Conservation (phyloP, 2,113 vertebrate species). For the Psephotus haematonotus region DNA sequence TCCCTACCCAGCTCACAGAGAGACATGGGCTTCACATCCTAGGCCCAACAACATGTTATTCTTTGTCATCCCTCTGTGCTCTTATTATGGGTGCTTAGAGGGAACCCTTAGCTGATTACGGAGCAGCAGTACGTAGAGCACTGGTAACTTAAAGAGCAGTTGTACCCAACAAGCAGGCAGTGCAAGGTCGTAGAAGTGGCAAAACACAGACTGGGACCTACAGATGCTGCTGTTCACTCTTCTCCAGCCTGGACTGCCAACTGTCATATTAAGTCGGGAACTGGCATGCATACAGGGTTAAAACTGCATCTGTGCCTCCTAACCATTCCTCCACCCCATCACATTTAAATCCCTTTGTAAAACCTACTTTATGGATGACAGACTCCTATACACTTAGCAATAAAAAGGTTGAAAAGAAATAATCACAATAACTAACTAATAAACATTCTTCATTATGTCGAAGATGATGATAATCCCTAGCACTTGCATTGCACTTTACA, state of each 20-base stretch:
- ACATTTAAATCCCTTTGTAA: constrained; percentile 35
- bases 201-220: neutral
- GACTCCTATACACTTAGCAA: constrained; percentile 5
- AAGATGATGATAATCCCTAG: constrained; percentile 57
- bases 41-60: accelerated
- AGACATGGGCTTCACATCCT: neutral
- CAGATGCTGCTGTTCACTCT: neutral
- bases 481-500: constrained; percentile 51
- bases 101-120: neutral
- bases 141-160: too few relatives aligned
- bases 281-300: neutral
- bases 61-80: neutral
- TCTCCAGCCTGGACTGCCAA: neutral
- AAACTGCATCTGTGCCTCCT: neutral
- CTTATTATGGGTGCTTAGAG: neutral
- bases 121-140: neutral
- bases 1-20: neutral
- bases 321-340: neutral
- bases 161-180: neutral
- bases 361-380: constrained; percentile 41
- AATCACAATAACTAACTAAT: constrained; percentile 65
- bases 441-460: constrained; percentile 60
- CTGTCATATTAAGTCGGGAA: neutral
- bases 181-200: neutral
- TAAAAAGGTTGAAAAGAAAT: constrained; percentile 60